Percentiles rank a stretch among this genome's conserved stretches.
These are phyloP conservation scores for Leptocoma aspasia DNA, from an alignment of 2,113 vertebrate genomes.

Conservation along the genomic window DNA sequence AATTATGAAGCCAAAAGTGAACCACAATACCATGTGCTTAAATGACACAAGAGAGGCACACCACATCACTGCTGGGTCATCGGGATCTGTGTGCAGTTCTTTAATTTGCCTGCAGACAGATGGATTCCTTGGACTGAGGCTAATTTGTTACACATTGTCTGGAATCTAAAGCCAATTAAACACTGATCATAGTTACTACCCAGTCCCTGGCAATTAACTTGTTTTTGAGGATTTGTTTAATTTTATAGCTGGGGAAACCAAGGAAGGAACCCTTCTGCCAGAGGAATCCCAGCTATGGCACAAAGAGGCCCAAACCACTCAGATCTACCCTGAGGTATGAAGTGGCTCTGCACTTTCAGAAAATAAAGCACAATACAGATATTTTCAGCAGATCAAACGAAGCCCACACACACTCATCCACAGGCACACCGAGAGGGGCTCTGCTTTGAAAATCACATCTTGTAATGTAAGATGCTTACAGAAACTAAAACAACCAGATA, in stretches of 20 bases:
- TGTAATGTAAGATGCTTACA: neutral
- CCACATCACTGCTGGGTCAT: neutral
- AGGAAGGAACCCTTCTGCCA: neutral
- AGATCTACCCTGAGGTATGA: neutral
- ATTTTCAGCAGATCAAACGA: neutral
- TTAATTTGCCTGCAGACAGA: constrained; percentile 11
- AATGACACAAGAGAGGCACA: neutral
- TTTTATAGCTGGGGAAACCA: neutral
- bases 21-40: neutral
- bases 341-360: neutral
- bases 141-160: constrained; percentile 36
- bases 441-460: neutral
- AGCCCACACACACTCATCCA: neutral
- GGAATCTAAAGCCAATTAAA: constrained; percentile 28
- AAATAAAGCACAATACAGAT: neutral
- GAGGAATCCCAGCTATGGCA: neutral
- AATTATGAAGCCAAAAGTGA: neutral
- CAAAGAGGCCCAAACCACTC: neutral
- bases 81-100: neutral
- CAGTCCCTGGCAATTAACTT: constrained; percentile 2
- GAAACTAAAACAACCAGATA: neutral
- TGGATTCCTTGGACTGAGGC: neutral
- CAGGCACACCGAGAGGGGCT: neutral
- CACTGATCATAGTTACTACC: neutral
- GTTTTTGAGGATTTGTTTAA: constrained; percentile 9